Evolutionary conservation across 2,888 invertebrate genomes (phyloP), one percentile per base, ranked within the genome.

Genomic region (Boloria selene): DNA sequence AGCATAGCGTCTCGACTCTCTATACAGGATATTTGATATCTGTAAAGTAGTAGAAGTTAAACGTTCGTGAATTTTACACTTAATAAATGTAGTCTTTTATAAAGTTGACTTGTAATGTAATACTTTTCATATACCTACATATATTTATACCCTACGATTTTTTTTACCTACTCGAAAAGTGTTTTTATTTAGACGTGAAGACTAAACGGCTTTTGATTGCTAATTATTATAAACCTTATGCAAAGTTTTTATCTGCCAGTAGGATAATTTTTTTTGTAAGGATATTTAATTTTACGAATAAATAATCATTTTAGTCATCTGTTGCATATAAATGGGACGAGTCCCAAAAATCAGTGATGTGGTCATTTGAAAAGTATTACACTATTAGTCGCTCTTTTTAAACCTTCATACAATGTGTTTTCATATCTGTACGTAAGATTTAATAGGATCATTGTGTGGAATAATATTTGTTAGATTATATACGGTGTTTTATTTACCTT

Each of bases 1-100:
- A 58, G 22, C n/a, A 59, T 67, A 70, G 59, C 54, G 42, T 67
- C n/a, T 71, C 53, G 67, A 67, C 69, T 71, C 70, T 68, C 67
- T 69, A 70, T 68, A 66, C 56, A 63, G 56, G 70, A 69, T 70
- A 69, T 73, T 74, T 74, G 72, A 77, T 76, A 73, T 73, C 74
- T 74, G 50, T 72, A 74, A 74, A 75, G 69, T 70, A 67, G 62
- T 64, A 22, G 54, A 67, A 69, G 67, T 61, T 69, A 69, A 68
- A 71, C 70, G 59, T 76, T 77, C 76, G 75, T 72, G 59, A 73
- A 77, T 74, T 72, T 73, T 81, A 82, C 77, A 81, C 80, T 75
- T 84, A 82, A 79, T 79, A 74, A 52, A 61, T 76, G 81, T 85
- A 86, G 85, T 84, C 69, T 87, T 86, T 87, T 86, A 82, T 86